Base-by-base conservation (phyloP, 2,888 invertebrate species). In the Amblyjoppa proteus region DNA sequence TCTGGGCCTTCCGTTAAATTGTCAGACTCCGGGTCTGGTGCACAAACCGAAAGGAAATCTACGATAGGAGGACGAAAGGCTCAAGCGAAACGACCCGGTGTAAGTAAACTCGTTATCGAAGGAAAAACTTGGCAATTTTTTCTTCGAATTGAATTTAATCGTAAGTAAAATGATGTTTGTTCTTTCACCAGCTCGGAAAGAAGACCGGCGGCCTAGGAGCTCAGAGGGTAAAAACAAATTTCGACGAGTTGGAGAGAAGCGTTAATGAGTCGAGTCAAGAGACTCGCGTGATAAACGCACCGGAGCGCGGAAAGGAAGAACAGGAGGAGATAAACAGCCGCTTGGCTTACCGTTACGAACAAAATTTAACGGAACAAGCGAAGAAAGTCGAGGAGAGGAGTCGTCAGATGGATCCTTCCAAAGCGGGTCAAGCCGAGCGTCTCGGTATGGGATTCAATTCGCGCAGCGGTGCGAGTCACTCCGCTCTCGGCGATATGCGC, bases 211-310 rank as follows among this genome's bases (percentile, higher is more conserved):
- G 98, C 0, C 95, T 99, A 77, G 99, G 99, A 73, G 99, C 99
- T 20, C 99, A 98, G 74, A 98, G 98, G 94, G 98, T 99, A 38
- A 97, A 97, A 91, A 96, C 98, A 3, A 98, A 99, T 94, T 99
- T 99, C 94, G 98, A 97, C 25, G 99, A 99, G 92, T 96, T 99
- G 85, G 99, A 99, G 94, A 96, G 97, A 88, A 97, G 98, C 91
- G 99, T 99, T 6, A 97, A 97, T 90, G 95, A 97, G 94, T 96
- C 97, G 2, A 93, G 94, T 53, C 93, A 94, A n/a, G 92, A 93
- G 41, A 94, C 94, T 83, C 95, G 95, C 81, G 90, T 92, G 11
- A 92, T 94, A 64, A 73, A 58, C n/a, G 92, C 91, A 0, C 93
- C 93, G 5, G 89, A 94, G 71, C 95, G 95, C 68, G 94, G 94